phyloP scores from a whole-genome alignment of 2,797 vertebrate species.

The Cercopithecus neglectus region DNA sequence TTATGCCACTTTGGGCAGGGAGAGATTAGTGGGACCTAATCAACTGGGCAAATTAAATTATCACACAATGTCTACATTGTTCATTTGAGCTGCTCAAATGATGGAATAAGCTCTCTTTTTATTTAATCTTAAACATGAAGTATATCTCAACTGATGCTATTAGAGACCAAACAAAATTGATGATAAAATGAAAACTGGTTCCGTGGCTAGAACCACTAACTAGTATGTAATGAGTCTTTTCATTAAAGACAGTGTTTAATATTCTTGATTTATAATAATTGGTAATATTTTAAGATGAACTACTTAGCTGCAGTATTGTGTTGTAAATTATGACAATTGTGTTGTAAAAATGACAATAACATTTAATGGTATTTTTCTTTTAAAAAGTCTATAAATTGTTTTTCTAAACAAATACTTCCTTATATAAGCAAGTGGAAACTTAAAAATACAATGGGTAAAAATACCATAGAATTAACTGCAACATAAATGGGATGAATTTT shows the following conservation, averaged over 20 bases:
- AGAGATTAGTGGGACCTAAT: slow-evolving; percentile 60
- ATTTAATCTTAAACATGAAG: slow-evolving; percentile 53
- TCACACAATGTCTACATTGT: slow-evolving; percentile 51
- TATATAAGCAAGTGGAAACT: slow-evolving; percentile 28
- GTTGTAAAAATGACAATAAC: not conserved
- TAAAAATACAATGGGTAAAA: not conserved
- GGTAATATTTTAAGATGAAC: slow-evolving; percentile 58
- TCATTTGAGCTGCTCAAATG: slow-evolving; percentile 64
- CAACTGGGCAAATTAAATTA: slow-evolving; percentile 74
- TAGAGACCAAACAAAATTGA: slow-evolving; percentile 69
- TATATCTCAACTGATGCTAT: slow-evolving; percentile 46
- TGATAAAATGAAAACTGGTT: slow-evolving; percentile 66
- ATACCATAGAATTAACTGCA: not conserved
- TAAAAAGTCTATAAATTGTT: slow-evolving; percentile 4
- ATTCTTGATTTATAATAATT: slow-evolving; percentile 50
- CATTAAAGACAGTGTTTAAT: slow-evolving; percentile 67
- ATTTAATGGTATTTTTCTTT: slow-evolving; percentile 5
- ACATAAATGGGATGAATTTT: not conserved
- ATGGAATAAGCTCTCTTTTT: slow-evolving; percentile 56
- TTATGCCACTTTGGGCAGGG: slow-evolving; percentile 50
- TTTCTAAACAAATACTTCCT: not conserved
- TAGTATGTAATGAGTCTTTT: slow-evolving; percentile 63
- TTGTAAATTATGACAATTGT: not conserved
- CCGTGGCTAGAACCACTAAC: slow-evolving; percentile 54
- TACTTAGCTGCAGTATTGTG: not conserved